A percentile compares a stretch with the other conserved stretches of the same genome.
Evolutionary conservation across 2,113 vertebrate genomes (phyloP).

Genomic region (Athene cunicularia): DNA sequence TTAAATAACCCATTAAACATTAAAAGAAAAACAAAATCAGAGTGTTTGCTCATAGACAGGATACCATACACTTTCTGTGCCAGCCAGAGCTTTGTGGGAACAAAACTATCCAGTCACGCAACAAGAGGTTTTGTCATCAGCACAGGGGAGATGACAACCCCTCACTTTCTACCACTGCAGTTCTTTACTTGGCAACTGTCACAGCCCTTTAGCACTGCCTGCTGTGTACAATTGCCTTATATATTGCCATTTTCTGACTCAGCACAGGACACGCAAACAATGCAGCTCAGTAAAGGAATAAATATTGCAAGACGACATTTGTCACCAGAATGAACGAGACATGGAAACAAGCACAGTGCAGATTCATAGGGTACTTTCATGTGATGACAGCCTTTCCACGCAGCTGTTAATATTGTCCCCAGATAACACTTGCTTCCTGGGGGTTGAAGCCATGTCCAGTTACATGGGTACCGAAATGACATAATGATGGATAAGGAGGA

Average conservation of each 20-base stretch:
- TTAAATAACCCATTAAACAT: neutral
- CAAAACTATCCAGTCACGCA: accelerated
- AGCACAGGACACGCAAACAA: neutral
- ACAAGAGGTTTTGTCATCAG: neutral
- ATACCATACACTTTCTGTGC: accelerated
- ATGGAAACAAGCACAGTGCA: neutral
- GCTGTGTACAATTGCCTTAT: neutral
- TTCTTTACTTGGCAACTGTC: neutral
- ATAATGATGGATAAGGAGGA: neutral
- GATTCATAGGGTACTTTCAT: accelerated
- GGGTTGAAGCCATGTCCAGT: neutral
- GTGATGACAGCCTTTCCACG: neutral
- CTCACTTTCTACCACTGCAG: neutral
- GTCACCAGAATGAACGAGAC: neutral
- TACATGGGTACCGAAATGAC: neutral
- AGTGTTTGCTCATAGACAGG: neutral
- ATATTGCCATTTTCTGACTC: neutral
- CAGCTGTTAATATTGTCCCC: neutral
- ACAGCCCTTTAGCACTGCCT: neutral
- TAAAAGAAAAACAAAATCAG: neutral
- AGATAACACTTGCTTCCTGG: neutral
- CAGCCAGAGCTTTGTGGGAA: neutral
- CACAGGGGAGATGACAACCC: accelerated
- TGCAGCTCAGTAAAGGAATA: neutral
- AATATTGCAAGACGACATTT: neutral